These are phyloP conservation scores for Parelbella ahira DNA, from an alignment of 2,888 invertebrate genomes.

Conservation along the genomic window DNA sequence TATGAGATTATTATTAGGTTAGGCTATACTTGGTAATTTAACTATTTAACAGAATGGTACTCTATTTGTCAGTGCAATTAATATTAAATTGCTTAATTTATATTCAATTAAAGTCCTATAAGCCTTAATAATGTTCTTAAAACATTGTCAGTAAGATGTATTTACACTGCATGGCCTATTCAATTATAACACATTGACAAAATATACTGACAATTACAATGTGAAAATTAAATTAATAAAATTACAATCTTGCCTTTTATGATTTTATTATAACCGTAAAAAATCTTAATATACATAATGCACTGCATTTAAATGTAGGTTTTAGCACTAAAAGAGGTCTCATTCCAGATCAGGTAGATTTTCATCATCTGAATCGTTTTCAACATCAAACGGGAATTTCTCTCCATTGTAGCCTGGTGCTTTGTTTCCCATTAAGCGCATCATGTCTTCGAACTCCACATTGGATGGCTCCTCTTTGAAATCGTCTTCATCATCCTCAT, in stretches of 20 bases:
- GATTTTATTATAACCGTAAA: conserved; percentile 76
- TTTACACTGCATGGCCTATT: too few species aligned
- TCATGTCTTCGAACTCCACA: conserved; percentile 85
- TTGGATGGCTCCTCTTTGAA: conserved; percentile 77
- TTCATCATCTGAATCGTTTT: conserved; percentile 90
- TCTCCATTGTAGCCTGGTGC: conserved; percentile 63
- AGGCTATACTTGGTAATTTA: too few species aligned
- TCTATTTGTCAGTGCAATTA: too few species aligned
- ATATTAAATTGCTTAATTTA: too few species aligned
- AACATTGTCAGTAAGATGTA: too few species aligned
- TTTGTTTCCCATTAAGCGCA: conserved; percentile 85
- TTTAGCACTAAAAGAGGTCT: conserved; percentile 50
- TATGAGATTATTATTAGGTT: too few species aligned
- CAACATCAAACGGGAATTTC: conserved; percentile 88
- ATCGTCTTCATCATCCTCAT: conserved; percentile 96
- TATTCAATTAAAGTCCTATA: too few species aligned
- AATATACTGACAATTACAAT: too few species aligned
- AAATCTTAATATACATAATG: conserved; percentile 70
- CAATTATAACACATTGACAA: too few species aligned
- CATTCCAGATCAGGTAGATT: conserved; percentile 88
- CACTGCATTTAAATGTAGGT: conserved; percentile 57
- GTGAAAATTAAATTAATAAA: conserved; percentile 23
- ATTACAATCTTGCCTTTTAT: conserved; percentile 37
- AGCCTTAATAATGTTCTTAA: too few species aligned
- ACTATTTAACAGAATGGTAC: too few species aligned